A percentile compares a stretch with the other conserved stretches of the same genome.
phyloP scores from a whole-genome alignment of 2,797 vertebrate species.

The Morus bassanus region DNA sequence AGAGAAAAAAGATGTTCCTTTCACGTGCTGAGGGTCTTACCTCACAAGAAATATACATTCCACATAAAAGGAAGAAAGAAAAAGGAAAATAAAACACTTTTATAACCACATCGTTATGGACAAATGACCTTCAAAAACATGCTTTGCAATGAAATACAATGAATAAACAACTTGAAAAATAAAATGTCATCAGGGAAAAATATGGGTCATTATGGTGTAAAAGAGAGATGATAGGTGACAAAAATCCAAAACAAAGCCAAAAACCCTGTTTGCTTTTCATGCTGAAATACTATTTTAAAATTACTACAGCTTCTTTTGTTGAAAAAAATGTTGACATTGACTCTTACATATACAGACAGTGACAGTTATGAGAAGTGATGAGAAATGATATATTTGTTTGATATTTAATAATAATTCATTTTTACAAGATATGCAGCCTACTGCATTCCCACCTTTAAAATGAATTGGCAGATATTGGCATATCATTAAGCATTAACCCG shows the following conservation, averaged over 20 bases:
- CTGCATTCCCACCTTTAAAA: neutral
- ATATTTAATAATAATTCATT: neutral
- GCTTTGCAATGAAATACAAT: slow-evolving; percentile 59
- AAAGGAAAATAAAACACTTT: slow-evolving; percentile 78
- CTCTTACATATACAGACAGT: neutral
- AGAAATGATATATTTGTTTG: neutral
- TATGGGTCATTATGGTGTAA: neutral
- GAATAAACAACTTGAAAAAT: slow-evolving; percentile 49
- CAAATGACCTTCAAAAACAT: slow-evolving; percentile 70
- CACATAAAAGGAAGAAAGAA: slow-evolving; percentile 81
- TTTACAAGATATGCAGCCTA: neutral
- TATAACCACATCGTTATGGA: slow-evolving; percentile 74
- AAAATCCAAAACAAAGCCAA: neutral
- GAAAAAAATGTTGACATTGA: neutral
- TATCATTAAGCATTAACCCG: neutral
- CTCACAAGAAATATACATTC: slow-evolving; percentile 83
- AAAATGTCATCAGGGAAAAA: slow-evolving; percentile 23
- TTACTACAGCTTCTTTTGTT: neutral
- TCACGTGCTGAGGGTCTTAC: slow-evolving; percentile 79
- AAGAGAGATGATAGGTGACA: neutral
- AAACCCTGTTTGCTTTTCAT: neutral
- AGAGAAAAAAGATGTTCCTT: slow-evolving; percentile 67
- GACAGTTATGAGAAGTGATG: neutral
- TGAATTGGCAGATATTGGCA: neutral
- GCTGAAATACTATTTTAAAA: neutral